These are phyloP conservation scores for Mythimna impura DNA, from an alignment of 2,888 invertebrate genomes.

Conservation along the genomic window DNA sequence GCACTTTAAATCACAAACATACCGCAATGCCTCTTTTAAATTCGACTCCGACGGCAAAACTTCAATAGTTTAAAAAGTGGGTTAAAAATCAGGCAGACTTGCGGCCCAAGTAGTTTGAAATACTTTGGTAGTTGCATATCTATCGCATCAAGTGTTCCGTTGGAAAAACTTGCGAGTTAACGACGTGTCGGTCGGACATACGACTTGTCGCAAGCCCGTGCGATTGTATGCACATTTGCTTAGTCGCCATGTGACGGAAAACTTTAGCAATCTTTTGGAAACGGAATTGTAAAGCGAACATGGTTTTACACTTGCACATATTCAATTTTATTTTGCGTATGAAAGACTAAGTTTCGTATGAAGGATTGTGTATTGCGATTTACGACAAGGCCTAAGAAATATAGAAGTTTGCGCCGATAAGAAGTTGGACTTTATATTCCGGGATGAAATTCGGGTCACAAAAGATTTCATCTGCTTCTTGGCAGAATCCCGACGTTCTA, in stretches of 20 bases:
- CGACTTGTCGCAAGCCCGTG: constrained; percentile 33
- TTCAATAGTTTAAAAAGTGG: constrained; percentile 59
- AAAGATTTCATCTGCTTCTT: constrained; percentile 44
- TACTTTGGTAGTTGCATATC: constrained; percentile 48
- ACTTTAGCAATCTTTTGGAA: constrained; percentile 53
- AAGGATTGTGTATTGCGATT: constrained; percentile 31
- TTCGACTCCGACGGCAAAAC: constrained; percentile 56
- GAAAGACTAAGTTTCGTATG: constrained; percentile 28
- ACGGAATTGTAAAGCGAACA: constrained; percentile 44
- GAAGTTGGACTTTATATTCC: constrained; percentile 36
- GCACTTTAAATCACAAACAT: constrained; percentile 45
- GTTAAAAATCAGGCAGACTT: constrained; percentile 56
- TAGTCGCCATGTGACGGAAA: constrained; percentile 48
- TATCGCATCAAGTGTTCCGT: constrained; percentile 55
- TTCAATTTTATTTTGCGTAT: constrained; percentile 9
- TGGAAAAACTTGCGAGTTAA: constrained; percentile 55
- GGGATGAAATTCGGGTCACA: constrained; percentile 36
- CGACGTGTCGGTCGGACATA: constrained; percentile 30
- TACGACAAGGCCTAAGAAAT: constrained; percentile 26
- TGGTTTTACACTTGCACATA: constrained; percentile 40
- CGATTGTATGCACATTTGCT: constrained; percentile 59
- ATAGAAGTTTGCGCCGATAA: constrained; percentile 48
- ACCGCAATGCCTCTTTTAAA: constrained; percentile 52
- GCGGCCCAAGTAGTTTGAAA: constrained; percentile 44
- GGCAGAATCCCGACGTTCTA: constrained; percentile 20